Evolutionary conservation across 2,888 invertebrate genomes (phyloP).

Genomic region (Amblyjoppa fuscipennis): DNA sequence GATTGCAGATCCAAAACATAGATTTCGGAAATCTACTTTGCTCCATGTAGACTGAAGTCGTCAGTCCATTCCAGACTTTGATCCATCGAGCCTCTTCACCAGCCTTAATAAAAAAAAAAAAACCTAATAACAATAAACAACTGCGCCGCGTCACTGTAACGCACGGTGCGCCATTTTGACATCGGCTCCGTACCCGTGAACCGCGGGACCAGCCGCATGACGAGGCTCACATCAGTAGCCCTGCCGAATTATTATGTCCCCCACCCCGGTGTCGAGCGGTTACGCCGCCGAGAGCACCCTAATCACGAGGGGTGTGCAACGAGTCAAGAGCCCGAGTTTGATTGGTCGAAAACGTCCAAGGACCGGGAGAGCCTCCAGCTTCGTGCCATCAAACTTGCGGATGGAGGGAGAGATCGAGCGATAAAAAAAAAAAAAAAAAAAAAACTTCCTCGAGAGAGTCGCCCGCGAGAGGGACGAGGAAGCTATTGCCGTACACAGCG

Average conservation of each 20-base stretch:
- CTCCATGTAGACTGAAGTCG: too few species aligned
- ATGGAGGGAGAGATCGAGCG: constrained; percentile 46
- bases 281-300: constrained; percentile 53
- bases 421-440: constrained; percentile 35
- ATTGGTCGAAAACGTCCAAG: constrained; percentile 18
- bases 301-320: constrained; percentile 65
- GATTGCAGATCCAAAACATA: too few species aligned
- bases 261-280: constrained; percentile 52
- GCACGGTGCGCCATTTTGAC: constrained; percentile 74
- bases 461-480: constrained; percentile 40
- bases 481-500: constrained; percentile 43
- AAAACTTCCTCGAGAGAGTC: constrained; percentile 15
- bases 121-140: neutral
- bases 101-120: neutral
- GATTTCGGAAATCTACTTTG: neutral
- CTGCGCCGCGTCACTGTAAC: constrained; percentile 48
- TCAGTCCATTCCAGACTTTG: neutral
- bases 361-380: neutral
- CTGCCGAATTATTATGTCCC: constrained; percentile 73
- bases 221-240: constrained; percentile 27
- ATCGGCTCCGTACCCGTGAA: constrained; percentile 54
- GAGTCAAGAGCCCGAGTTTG: constrained; percentile 54
- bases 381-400: constrained; percentile 15
- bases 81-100: neutral
- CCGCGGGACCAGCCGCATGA: constrained; percentile 32